phyloP scores from a whole-genome alignment of 1,140 invertebrate genomes.

The Helicoverpa armigera region DNA sequence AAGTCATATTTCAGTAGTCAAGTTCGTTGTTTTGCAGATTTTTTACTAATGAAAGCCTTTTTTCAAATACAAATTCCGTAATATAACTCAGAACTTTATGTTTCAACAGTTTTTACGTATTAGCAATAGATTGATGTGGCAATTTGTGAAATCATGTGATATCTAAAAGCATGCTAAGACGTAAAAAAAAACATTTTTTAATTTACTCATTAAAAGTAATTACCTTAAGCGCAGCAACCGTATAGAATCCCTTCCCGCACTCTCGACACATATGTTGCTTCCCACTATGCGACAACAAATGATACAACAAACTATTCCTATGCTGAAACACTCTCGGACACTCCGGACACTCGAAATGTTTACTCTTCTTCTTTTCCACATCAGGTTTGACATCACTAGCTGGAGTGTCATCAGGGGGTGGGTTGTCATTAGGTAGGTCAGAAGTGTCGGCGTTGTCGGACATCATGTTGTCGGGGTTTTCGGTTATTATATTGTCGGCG shows the following conservation, averaged over 20 bases:
- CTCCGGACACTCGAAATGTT: slow-evolving; percentile 78
- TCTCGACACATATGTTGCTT: slow-evolving; percentile 92
- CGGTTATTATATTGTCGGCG: slow-evolving; percentile 66
- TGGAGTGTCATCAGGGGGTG: neutral
- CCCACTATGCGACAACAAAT: slow-evolving; percentile 92
- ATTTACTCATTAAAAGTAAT: too few relatives aligned
- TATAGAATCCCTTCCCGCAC: slow-evolving; percentile 94
- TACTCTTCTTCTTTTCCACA: slow-evolving; percentile 53
- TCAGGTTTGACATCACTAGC: neutral
- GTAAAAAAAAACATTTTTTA: too few relatives aligned
- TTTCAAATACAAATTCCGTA: too few relatives aligned
- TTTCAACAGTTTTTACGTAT: too few relatives aligned
- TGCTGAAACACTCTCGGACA: slow-evolving; percentile 93
- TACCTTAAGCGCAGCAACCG: slow-evolving; percentile 75
- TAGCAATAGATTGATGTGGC: too few relatives aligned
- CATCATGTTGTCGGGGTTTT: neutral
- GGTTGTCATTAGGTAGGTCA: slow-evolving; percentile 27
- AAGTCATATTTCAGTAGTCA: too few relatives aligned
- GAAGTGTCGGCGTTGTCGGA: slow-evolving; percentile 39
- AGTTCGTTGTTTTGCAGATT: too few relatives aligned
- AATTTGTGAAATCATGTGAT: too few relatives aligned
- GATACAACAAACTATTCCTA: slow-evolving; percentile 94
- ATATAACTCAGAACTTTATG: too few relatives aligned
- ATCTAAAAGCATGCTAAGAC: too few relatives aligned
- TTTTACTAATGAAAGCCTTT: too few relatives aligned